Percentiles rank a stretch among this genome's conserved stretches.
Conservation (phyloP, 2,113 vertebrate species). For the Ceuthmochares aereus region DNA sequence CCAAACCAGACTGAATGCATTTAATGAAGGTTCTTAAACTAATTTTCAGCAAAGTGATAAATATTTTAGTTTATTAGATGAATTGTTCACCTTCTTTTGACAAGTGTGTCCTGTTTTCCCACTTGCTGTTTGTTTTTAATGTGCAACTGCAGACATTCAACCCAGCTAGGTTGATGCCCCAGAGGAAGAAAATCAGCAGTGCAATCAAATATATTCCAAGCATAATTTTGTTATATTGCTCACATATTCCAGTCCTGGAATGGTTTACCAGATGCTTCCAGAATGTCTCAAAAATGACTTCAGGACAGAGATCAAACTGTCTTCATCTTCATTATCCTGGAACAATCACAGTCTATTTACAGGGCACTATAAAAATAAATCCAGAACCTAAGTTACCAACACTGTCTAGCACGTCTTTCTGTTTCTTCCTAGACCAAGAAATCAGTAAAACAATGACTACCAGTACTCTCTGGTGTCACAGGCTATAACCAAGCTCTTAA, state of each 20-base stretch:
- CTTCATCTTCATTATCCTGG: neutral
- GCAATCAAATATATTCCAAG: neutral
- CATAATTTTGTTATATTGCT: neutral
- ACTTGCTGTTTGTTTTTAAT: neutral
- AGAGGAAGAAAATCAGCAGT: neutral
- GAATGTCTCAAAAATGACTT: neutral
- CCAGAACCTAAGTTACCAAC: neutral
- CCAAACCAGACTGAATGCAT: neutral
- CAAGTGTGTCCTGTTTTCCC: neutral
- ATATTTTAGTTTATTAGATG: neutral
- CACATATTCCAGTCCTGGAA: neutral
- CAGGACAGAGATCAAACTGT: neutral
- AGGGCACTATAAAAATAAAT: neutral
- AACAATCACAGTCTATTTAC: neutral
- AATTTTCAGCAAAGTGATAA: neutral
- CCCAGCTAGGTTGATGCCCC: neutral
- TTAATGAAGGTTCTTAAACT: neutral
- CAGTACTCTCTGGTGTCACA: neutral
- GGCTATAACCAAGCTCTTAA: neutral
- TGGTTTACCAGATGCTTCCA: neutral
- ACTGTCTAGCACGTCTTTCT: neutral
- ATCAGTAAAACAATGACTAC: neutral
- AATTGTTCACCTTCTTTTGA: neutral
- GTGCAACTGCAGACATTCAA: neutral
- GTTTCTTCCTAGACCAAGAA: neutral